Base-by-base conservation (phyloP, 1,140 invertebrate genomes). In the Heliconius nattereri region DNA sequence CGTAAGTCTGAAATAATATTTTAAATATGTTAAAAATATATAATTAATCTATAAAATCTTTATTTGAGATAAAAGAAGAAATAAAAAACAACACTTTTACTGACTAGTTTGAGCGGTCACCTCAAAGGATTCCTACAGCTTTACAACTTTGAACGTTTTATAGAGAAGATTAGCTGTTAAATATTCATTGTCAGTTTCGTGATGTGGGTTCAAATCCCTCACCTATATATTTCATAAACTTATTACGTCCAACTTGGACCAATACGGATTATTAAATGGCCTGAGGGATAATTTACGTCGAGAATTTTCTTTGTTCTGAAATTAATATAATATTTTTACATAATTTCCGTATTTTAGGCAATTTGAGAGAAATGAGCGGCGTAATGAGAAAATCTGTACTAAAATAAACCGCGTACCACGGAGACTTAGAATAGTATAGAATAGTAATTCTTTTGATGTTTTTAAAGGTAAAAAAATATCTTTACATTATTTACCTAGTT, bases 141-240 rank as follows among this genome's bases (percentile, higher is more conserved):
- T 66, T 26, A 66, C 23, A 66, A 66, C 9, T 29, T 66, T 66
- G 57, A 32, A 66, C 57, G 57, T 11, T 66, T 66, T 66, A 66
- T 66, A 23, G 57, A 11, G 9, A 66, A 66, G 57, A 66, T 66
- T 26, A 66, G 57, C 23, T 29, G 23, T 66, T 29, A 66, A 66
- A 66, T 66, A 66, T 66, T 66, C n/a, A 66, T 66, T 66, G n/a
- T 66, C 57, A 66, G 57, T 66, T 57, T 66, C 57, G 11, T 66
- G 57, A 66, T 66, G 57, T 66, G 57, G 57, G 57, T 66, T 66
- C 8, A 66, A 66, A 66, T 26, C n/a, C 57, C 23, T 66, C 54
- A 66, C 23, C 23, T 66, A 66, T 66, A 66, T 66, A 66, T 66
- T 66, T 66, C 57, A 66, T 66, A 66, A 66, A 26, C 26, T 66